Conservation (phyloP, 2,888 invertebrate species). For the Tubulanus polymorphus region DNA sequence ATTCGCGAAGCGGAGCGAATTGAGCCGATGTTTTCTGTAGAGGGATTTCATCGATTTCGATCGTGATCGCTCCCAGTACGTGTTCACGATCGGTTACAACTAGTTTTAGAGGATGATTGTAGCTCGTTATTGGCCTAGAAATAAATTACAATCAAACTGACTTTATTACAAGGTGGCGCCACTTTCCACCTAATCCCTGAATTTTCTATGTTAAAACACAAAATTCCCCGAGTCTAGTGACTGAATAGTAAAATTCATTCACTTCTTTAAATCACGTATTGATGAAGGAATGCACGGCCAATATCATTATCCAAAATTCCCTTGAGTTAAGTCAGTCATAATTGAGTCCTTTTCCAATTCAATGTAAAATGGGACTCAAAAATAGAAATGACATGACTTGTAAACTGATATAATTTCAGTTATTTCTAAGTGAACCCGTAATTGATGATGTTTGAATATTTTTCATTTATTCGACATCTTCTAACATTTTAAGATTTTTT, state of each 20-base stretch:
- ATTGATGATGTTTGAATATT: not conserved
- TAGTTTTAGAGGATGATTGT: conserved; percentile 38
- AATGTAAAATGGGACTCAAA: not conserved
- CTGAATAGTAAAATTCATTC: too few species aligned
- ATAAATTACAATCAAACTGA: conserved; percentile 2
- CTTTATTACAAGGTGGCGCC: not conserved
- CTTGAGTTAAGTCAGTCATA: too few species aligned
- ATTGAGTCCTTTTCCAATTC: not conserved
- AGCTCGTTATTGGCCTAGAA: conserved; percentile 34
- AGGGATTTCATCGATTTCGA: too few species aligned
- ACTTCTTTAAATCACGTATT: too few species aligned
- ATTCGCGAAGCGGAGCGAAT: conserved; percentile 34
- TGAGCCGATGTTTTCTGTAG: conserved; percentile 29
- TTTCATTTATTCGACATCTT: not conserved
- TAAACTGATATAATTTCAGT: not conserved
- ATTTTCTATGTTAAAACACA: not conserved
- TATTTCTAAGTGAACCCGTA: not conserved
- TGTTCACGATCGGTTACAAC: conserved; percentile 46
- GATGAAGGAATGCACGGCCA: too few species aligned
- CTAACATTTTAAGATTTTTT: not conserved
- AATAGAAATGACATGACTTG: not conserved
- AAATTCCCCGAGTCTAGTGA: not conserved
- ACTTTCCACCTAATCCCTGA: not conserved
- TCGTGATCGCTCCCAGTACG: conserved; percentile 39
- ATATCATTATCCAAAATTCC: too few species aligned